These are phyloP conservation scores for Drosophila tanythrix DNA, from an alignment of 2,888 invertebrate genomes.

Conservation along the genomic window DNA sequence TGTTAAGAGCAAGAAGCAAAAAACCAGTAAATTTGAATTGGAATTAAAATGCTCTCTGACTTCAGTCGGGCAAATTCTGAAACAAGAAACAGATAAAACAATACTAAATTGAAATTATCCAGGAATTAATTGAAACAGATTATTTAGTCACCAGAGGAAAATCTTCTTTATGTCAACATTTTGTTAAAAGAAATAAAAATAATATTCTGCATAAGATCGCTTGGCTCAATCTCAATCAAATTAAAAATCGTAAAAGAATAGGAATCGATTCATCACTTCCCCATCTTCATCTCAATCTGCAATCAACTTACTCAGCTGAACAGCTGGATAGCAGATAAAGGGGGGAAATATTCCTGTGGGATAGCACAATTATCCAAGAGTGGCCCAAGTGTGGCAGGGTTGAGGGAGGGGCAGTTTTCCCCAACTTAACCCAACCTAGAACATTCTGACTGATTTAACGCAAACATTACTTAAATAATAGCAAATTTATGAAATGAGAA, in stretches of 20 bases:
- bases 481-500: background rate
- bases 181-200: too few relatives aligned
- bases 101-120: background rate
- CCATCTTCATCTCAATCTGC: background rate
- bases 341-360: background rate
- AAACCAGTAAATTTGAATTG: too few relatives aligned
- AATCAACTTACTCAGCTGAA: background rate
- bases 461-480: background rate
- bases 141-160: background rate
- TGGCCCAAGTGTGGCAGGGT: background rate
- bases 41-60: too few relatives aligned
- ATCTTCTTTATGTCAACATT: too few relatives aligned
- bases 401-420: background rate
- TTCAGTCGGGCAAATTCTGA: background rate
- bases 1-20: too few relatives aligned
- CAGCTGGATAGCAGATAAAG: background rate
- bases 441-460: background rate
- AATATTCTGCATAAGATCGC: background rate
- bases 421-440: background rate
- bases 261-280: background rate
- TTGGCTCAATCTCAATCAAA: background rate
- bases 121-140: background rate
- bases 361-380: background rate
- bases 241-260: background rate
- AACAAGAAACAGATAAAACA: background rate